A percentile compares a stretch with the other conserved stretches of the same genome.
Evolutionary conservation across 2,888 invertebrate genomes (phyloP).

Genomic region (Apamea sordens): DNA sequence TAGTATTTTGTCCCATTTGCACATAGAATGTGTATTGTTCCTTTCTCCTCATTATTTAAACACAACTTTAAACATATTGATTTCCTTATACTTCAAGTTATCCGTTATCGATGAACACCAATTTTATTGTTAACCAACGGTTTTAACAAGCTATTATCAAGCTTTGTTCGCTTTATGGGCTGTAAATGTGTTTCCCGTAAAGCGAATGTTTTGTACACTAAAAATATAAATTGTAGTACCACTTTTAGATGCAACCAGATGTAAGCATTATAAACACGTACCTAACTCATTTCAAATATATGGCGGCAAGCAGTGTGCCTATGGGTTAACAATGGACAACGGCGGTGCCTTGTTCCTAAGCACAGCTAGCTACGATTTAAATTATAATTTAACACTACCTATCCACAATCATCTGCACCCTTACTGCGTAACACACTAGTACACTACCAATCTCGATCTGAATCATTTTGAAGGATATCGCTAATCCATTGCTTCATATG

Average conservation of each 20-base stretch:
- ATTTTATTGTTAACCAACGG: conserved; percentile 57
- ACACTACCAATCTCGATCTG: too few relatives aligned
- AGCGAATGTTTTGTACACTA: conserved; percentile 44
- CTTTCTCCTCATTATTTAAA: conserved; percentile 35
- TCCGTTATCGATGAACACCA: conserved; percentile 55
- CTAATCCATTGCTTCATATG: not conserved
- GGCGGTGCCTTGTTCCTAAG: not conserved
- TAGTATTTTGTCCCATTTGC: not conserved
- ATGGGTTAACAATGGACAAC: not conserved
- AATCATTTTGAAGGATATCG: not conserved
- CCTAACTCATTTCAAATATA: not conserved
- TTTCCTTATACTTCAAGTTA: conserved; percentile 51
- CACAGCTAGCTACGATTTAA: not conserved
- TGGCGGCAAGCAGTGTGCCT: not conserved
- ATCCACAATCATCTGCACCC: not conserved
- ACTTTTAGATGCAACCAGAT: conserved; percentile 2
- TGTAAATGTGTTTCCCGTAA: conserved; percentile 52
- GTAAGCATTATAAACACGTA: not conserved
- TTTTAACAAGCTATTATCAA: conserved; percentile 53
- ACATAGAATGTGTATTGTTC: conserved; percentile 6
- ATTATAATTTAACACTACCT: not conserved
- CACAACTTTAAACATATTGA: conserved; percentile 42
- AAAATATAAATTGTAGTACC: conserved; percentile 41
- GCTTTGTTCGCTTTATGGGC: conserved; percentile 60
- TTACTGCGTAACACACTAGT: not conserved